These are phyloP conservation scores for Craniophora ligustri DNA, from an alignment of 2,888 invertebrate species.

Conservation along the genomic window DNA sequence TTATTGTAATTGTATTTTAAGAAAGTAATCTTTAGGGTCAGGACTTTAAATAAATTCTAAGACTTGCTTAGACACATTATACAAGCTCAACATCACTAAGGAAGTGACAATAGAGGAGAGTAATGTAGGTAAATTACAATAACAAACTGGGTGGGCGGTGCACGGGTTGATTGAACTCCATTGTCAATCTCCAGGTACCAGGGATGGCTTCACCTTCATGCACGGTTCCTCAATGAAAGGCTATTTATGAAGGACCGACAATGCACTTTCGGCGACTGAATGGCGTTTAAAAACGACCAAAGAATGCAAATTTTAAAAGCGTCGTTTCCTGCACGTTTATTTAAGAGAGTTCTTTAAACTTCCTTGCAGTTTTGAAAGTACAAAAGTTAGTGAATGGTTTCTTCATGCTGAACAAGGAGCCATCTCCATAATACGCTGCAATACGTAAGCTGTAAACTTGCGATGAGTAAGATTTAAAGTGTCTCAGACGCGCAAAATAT, in stretches of 20 bases:
- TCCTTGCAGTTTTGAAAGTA: constrained; percentile 55
- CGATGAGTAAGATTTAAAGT: constrained; percentile 2
- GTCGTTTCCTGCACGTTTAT: constrained; percentile 61
- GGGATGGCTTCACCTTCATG: constrained; percentile 66
- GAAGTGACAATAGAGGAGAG: constrained; percentile 77
- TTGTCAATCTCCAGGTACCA: constrained; percentile 81
- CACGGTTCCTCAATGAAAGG: constrained; percentile 59
- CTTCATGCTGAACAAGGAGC: constrained; percentile 22
- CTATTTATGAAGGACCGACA: constrained; percentile 61
- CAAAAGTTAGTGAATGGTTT: constrained; percentile 57
- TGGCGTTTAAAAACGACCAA: constrained; percentile 62
- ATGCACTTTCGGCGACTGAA: constrained; percentile 69
- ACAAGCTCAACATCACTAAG: constrained; percentile 53
- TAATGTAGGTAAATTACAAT: constrained; percentile 72
- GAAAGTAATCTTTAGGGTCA: background rate
- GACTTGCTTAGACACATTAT: constrained; percentile 2
- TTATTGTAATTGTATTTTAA: too few relatives aligned
- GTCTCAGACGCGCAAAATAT: constrained; percentile 31
- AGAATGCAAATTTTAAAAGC: constrained; percentile 70
- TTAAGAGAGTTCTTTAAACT: constrained; percentile 63
- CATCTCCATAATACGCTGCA: constrained; percentile 9
- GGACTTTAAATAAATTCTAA: background rate
- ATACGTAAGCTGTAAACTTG: constrained; percentile 4
- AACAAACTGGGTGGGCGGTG: constrained; percentile 79
- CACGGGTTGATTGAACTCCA: constrained; percentile 83